A percentile compares a stretch with the other conserved stretches of the same genome.
These are phyloP conservation scores for Morelia viridis DNA, from an alignment of 2,797 vertebrate species.

Conservation along the genomic window DNA sequence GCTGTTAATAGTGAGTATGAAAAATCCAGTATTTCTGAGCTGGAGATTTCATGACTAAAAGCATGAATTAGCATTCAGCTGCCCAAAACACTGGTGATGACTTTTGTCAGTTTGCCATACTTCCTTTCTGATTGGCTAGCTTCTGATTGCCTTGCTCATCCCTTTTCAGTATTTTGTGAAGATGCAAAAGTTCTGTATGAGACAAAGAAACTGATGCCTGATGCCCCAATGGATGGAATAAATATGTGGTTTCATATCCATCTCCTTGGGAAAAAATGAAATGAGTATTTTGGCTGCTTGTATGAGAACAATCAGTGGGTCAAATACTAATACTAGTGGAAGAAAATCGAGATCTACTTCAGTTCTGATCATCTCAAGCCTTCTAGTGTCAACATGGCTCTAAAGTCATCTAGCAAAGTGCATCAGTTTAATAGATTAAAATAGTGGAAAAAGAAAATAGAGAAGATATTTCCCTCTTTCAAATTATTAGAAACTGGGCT, in stretches of 20 bases:
- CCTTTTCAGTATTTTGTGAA: background rate
- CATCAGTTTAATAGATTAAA: slow-evolving; percentile 4
- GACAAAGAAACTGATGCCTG: background rate
- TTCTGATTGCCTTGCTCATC: background rate
- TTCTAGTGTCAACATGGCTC: background rate
- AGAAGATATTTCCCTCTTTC: background rate
- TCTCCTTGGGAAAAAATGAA: background rate
- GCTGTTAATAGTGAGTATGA: slow-evolving; percentile 7
- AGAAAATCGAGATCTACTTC: background rate
- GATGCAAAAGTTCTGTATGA: background rate
- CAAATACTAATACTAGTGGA: background rate
- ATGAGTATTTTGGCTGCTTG: background rate
- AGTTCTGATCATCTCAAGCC: background rate
- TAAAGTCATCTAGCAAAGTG: background rate
- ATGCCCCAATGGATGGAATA: background rate
- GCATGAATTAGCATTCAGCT: slow-evolving; percentile 15
- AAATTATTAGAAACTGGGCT: background rate
- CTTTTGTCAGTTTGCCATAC: slow-evolving; percentile 1
- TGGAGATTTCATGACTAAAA: slow-evolving; percentile 24
- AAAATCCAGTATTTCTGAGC: slow-evolving; percentile 23
- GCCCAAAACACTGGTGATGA: background rate
- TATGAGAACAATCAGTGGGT: background rate
- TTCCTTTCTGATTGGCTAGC: background rate
- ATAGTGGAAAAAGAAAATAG: background rate
- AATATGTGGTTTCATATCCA: background rate